Conservation (phyloP, 1,140 invertebrate species). For the Lepidurus packardi region DNA sequence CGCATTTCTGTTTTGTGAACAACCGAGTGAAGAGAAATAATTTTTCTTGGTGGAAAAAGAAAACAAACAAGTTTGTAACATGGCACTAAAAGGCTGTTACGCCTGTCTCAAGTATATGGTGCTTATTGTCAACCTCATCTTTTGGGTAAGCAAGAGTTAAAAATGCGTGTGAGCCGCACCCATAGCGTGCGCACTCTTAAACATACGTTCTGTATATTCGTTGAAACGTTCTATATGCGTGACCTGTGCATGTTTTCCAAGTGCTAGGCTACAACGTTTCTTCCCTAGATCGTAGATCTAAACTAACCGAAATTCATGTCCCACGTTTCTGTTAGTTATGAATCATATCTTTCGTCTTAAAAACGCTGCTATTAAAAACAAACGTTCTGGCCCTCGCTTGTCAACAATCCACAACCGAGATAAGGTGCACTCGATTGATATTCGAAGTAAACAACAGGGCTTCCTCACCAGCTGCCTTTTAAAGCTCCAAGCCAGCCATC, state of each 20-base stretch:
- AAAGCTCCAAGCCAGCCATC: not conserved
- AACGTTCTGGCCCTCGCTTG: constrained; percentile 26
- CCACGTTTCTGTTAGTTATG: not conserved
- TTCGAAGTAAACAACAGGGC: constrained; percentile 22
- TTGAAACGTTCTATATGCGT: constrained; percentile 41
- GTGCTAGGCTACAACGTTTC: not conserved
- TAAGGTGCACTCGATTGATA: not conserved
- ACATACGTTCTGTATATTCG: constrained; percentile 5
- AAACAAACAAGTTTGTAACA: constrained; percentile 40
- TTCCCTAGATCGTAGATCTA: not conserved
- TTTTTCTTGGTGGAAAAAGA: not conserved
- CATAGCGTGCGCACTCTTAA: constrained; percentile 31
- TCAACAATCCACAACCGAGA: constrained; percentile 11
- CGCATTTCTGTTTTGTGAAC: not conserved
- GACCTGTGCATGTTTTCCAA: not conserved
- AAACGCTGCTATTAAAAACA: constrained; percentile 12
- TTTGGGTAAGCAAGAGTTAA: constrained; percentile 57
- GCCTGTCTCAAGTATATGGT: constrained; percentile 62
- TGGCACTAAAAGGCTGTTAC: constrained; percentile 62
- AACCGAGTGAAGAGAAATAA: not conserved
- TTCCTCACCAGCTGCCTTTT: not conserved
- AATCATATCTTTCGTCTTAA: not conserved
- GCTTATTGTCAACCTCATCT: constrained; percentile 61
- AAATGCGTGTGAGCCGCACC: constrained; percentile 25
- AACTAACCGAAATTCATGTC: not conserved